These are phyloP conservation scores for Intellagama lesueurii DNA, from an alignment of 2,797 vertebrate species.

Conservation along the genomic window DNA sequence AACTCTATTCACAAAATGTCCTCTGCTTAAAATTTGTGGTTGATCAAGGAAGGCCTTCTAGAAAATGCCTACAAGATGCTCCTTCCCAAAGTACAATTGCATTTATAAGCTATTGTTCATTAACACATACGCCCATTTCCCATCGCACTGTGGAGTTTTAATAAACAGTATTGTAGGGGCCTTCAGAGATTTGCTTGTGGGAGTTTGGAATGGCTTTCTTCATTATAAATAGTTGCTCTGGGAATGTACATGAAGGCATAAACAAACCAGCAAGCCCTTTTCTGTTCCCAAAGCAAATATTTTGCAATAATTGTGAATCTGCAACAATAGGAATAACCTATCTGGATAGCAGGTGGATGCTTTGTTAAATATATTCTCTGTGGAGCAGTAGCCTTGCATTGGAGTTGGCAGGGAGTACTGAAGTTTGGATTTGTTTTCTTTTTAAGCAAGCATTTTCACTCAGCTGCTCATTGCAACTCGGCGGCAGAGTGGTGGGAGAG, in stretches of 20 bases:
- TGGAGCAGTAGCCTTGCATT: slow-evolving; percentile 10
- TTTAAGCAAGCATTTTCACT: not conserved
- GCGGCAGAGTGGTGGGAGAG: too few species aligned
- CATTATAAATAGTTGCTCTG: slow-evolving; percentile 25
- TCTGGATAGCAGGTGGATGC: not conserved
- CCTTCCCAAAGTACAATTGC: slow-evolving; percentile 3
- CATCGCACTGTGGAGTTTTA: slow-evolving; percentile 14
- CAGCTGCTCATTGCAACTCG: not conserved
- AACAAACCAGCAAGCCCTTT: slow-evolving; percentile 6
- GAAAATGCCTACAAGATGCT: not conserved
- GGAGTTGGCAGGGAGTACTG: not conserved
- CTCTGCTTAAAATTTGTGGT: not conserved
- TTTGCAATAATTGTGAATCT: slow-evolving; percentile 22
- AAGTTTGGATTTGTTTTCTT: not conserved
- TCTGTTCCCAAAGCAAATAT: slow-evolving; percentile 24
- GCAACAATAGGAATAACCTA: slow-evolving; percentile 1
- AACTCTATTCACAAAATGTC: not conserved
- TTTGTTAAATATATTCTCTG: not conserved
- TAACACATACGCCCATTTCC: slow-evolving; percentile 1
- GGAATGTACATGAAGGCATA: slow-evolving; percentile 21
- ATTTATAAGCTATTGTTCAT: slow-evolving; percentile 25
- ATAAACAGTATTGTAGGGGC: slow-evolving; percentile 19
- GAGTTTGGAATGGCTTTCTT: slow-evolving; percentile 25
- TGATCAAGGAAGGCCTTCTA: not conserved
- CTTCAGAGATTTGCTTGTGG: slow-evolving; percentile 14